Conservation (phyloP, 2,113 vertebrate species). For the Aleadryas rufinucha region DNA sequence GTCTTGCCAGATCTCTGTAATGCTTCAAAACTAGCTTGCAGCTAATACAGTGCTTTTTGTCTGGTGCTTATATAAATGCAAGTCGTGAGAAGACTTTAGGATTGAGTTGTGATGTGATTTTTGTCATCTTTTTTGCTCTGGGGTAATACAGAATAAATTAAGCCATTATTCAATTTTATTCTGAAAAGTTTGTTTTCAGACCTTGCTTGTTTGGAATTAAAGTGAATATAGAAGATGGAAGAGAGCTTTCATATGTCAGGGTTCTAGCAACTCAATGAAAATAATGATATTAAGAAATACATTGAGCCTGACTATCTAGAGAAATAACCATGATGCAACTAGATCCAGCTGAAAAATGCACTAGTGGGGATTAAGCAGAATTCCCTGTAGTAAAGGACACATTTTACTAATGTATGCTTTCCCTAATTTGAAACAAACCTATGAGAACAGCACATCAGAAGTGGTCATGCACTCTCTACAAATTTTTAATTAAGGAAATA, state of each 20-base stretch:
- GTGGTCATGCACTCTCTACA: not conserved
- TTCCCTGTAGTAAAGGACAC: not conserved
- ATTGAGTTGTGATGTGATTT: not conserved
- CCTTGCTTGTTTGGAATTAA: not conserved
- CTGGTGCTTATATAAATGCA: not conserved
- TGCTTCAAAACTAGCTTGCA: not conserved
- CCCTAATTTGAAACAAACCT: not conserved
- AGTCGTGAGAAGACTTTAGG: not conserved
- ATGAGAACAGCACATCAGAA: not conserved
- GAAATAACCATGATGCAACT: not conserved
- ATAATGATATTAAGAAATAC: not conserved
- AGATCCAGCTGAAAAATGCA: not conserved
- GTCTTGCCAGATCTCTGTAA: not conserved
- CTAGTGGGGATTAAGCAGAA: not conserved
- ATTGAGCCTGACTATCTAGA: not conserved
- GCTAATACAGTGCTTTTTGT: not conserved
- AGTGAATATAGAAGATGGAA: not conserved
- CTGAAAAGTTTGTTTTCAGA: not conserved
- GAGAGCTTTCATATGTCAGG: fast-evolving
- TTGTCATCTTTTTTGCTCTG: not conserved
- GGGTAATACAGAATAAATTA: not conserved
- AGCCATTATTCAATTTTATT: not conserved
- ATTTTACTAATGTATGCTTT: not conserved
- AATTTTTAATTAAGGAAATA: not conserved
- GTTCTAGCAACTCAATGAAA: not conserved